These are phyloP conservation scores for Lepisosteus oculatus DNA, from an alignment of 2,113 vertebrate genomes.

Conservation along the genomic window DNA sequence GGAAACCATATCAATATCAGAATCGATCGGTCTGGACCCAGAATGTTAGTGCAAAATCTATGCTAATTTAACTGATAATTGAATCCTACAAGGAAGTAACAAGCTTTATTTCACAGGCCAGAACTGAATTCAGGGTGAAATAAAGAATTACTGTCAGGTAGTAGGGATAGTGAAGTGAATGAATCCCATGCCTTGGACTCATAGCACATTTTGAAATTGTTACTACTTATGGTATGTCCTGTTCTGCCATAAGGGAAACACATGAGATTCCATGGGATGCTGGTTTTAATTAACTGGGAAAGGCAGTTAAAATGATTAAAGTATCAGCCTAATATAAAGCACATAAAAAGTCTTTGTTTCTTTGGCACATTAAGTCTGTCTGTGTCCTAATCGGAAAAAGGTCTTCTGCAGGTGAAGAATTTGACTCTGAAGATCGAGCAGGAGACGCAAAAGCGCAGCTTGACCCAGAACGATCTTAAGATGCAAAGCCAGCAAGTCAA, in stretches of 20 bases:
- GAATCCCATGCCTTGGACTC: background rate
- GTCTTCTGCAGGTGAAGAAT: slow-evolving; percentile 84
- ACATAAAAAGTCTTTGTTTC: background rate
- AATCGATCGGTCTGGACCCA: too few species aligned
- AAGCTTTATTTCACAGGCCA: too few species aligned
- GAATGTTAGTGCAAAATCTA: too few species aligned
- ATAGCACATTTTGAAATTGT: background rate
- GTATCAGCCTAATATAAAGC: slow-evolving; percentile 5
- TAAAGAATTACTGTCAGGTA: too few species aligned
- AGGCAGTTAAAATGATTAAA: slow-evolving; percentile 6
- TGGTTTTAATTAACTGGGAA: slow-evolving; percentile 4
- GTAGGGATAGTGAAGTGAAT: too few species aligned
- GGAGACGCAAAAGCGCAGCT: slow-evolving; percentile 90
- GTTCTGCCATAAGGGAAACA: slow-evolving; percentile 3
- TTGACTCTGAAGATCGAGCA: slow-evolving; percentile 92
- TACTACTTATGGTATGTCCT: background rate
- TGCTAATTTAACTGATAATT: too few species aligned
- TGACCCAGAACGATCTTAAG: slow-evolving; percentile 95
- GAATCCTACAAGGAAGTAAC: too few species aligned
- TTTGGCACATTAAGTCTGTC: slow-evolving; percentile 3
- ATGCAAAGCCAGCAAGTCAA: slow-evolving; percentile 92
- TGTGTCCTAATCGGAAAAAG: background rate
- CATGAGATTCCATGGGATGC: slow-evolving; percentile 1
- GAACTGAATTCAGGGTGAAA: too few species aligned
- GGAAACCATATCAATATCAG: too few species aligned